Evolutionary conservation across 1,140 invertebrate species (phyloP), one percentile per base, ranked within the genome.

Genomic region (Dysdera silvatica): DNA sequence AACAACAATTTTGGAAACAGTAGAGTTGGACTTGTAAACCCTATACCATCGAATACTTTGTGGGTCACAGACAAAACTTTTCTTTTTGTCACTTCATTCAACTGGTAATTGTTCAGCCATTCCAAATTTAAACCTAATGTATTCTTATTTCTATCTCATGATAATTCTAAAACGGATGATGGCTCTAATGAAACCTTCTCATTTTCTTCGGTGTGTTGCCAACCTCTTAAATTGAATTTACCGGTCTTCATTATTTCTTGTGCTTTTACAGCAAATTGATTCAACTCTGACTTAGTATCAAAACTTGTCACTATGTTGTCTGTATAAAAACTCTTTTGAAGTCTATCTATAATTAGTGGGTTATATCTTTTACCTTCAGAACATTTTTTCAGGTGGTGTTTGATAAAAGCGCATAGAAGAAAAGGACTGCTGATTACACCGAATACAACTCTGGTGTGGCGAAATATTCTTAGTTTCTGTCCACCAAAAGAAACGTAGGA

Each of bases 271-370:
- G 10, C 32, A 52, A 41, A 23, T 49, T 4, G 48, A 56, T 32
- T 16, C 57, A 18, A 4, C 16, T 4, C 5, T 14, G n/a, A 29
- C 23, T 0, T 2, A 6, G 41, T 26, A 16, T 7, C 18, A 4
- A 28, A 7, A 14, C 18, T 8, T 0, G 41, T 40, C 3, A 67
- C 60, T 31, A 28, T 43, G 33, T 67, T 67, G 35, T 64, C 65
- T 0, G 63, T 51, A 20, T 67, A 67, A 5, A 63, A 24, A n/a
- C n/a, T n/a, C 8, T 37, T 37, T 37, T 8, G n/a, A 37, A 37
- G 35, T 10, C 35, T 10, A 10, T 8, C 8, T 37, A 37, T n/a
- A n/a, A n/a, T n/a, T n/a, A n/a, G n/a, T n/a, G n/a, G n/a, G n/a
- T n/a, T n/a, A n/a, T n/a, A n/a, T n/a, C n/a, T n/a, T n/a, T n/a